Percentiles rank a stretch among this genome's conserved stretches.
These are phyloP conservation scores for Eudyptes chrysolophus DNA, from an alignment of 2,113 vertebrate species.

Conservation along the genomic window DNA sequence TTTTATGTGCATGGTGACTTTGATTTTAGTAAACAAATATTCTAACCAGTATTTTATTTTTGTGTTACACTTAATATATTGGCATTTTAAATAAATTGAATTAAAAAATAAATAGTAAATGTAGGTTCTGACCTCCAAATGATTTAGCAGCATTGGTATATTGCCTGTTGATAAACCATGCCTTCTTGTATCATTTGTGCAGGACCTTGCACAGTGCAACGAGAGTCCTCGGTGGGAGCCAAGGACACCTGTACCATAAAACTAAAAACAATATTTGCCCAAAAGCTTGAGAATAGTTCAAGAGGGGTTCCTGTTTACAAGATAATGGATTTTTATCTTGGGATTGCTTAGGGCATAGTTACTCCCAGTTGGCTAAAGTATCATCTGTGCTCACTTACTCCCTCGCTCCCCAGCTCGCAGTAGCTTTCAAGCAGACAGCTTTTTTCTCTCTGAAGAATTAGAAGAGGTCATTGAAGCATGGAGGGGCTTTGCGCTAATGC, in stretches of 20 bases:
- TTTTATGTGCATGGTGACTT: background rate
- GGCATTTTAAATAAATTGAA: background rate
- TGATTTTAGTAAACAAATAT: background rate
- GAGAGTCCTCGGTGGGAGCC: background rate
- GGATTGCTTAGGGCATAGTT: background rate
- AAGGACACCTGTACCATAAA: background rate
- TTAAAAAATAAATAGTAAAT: background rate
- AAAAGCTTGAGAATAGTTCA: background rate
- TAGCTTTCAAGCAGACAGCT: background rate
- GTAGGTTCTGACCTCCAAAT: background rate
- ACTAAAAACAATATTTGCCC: background rate
- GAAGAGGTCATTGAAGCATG: background rate
- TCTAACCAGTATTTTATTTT: background rate
- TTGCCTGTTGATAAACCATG: background rate
- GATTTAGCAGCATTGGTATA: background rate
- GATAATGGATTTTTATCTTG: background rate
- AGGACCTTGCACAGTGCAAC: background rate
- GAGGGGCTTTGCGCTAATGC: background rate
- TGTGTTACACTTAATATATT: background rate
- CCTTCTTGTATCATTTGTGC: background rate
- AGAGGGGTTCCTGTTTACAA: background rate
- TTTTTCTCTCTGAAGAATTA: background rate
- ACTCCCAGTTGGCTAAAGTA: background rate
- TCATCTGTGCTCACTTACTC: background rate
- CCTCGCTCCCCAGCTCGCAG: fast-evolving